Evolutionary conservation across 2,113 vertebrate genomes (phyloP), one percentile per base, ranked within the genome.

Genomic region (Lutjanus erythropterus): DNA sequence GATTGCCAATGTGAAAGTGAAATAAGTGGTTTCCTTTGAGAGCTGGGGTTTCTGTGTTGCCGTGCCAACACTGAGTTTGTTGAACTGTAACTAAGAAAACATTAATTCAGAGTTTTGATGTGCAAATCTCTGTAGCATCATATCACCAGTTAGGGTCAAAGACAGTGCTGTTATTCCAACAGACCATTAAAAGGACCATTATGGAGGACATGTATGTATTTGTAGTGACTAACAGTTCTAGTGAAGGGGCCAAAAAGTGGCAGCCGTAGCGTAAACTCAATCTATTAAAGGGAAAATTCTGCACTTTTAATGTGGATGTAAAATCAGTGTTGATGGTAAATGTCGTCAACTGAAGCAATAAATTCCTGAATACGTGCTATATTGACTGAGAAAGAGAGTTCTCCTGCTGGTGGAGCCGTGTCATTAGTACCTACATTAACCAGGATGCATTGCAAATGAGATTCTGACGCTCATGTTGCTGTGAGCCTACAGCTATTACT

Each of bases 41-140:
- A 56, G 33, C 29, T 31, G 2, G 9, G 9, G 21, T 18, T 39
- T 44, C 25, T 65, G 52, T 60, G 73, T 80, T 78, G 25, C 72
- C 47, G 0, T 69, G 37, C 55, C 55, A 19, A 73, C 44, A 27
- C 29, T 19, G 50, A 19, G 15, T 37, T 62, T 39, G 35, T 18
- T 39, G 31, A 66, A 23, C 41, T 79, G 42, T 14, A 44, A 15
- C 60, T 42, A 75, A 71, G 59, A 35, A 1, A 23, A 8, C 19
- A 62, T 59, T 31, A 35, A 33, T 25, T 59, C 27, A 27, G 59
- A 61, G 62, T 80, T 80, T 62, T 67, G 23, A 84, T 82, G 41
- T 44, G 71, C 47, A 64, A 35, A 75, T 75, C 23, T 81, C 58
- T 37, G 70, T 53, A 69, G 59, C 67, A 23, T 81, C 7, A 18